Evolutionary conservation across 2,888 invertebrate species (phyloP).

Genomic region (Poecilus cupreus): DNA sequence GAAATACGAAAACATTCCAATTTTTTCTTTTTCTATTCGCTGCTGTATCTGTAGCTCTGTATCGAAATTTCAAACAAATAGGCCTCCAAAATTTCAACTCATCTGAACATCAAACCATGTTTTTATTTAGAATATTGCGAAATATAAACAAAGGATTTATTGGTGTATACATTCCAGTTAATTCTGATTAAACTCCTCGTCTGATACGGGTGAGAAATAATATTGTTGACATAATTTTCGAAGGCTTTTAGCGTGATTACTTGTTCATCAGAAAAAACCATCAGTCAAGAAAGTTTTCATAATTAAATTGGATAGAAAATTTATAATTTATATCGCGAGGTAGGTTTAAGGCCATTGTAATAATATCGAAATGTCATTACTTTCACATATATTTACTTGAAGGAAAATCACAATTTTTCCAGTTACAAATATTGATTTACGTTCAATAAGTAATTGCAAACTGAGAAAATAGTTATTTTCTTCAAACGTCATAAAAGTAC

Average conservation of each 20-base stretch:
- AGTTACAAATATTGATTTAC: no score
- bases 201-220: constrained; percentile 10
- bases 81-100: neutral
- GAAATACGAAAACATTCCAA: neutral
- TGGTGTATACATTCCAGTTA: neutral
- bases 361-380: neutral
- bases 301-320: constrained; percentile 38
- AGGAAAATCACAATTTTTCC: no score
- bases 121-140: neutral
- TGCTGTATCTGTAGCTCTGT: neutral
- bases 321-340: constrained; percentile 40
- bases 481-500: no score
- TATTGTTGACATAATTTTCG: constrained; percentile 39
- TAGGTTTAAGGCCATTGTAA: neutral
- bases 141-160: neutral
- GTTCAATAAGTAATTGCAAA: no score
- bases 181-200: neutral
- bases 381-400: neutral
- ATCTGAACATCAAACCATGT: neutral
- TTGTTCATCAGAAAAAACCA: constrained; percentile 18
- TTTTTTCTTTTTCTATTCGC: neutral
- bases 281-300: constrained; percentile 45
- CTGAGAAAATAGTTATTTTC: no score
- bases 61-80: neutral
- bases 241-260: constrained; percentile 48